Conservation (phyloP, 2,113 vertebrate genomes). For the Seriola aureovittata region DNA sequence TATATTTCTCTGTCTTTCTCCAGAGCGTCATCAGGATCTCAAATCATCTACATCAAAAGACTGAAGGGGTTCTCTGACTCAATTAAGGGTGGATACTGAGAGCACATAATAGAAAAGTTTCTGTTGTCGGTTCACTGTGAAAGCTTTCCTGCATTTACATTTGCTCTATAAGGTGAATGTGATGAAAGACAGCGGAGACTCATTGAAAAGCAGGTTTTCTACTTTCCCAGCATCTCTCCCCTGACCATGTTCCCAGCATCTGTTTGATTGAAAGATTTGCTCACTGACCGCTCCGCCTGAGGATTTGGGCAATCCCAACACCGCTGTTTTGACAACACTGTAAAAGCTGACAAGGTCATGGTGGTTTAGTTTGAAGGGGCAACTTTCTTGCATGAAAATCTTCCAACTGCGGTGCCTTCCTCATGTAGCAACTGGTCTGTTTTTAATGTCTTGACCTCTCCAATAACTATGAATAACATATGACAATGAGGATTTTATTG, state of each 20-base stretch:
- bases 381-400: neutral
- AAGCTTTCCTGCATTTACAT: neutral
- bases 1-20: conserved; percentile 29
- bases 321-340: conserved; percentile 20
- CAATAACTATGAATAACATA: neutral
- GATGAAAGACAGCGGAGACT: conserved; percentile 18
- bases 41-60: conserved; percentile 55
- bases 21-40: conserved; percentile 35
- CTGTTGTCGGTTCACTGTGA: conserved; percentile 7
- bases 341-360: conserved; percentile 25
- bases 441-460: neutral
- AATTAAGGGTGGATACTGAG: conserved; percentile 42
- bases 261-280: conserved; percentile 33
- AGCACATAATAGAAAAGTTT: conserved; percentile 15
- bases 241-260: conserved; percentile 2
- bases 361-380: conserved; percentile 15
- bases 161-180: conserved; percentile 9
- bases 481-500: neutral
- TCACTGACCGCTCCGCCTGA: neutral
- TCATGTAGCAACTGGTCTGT: neutral
- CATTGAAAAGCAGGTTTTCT: conserved; percentile 27
- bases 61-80: conserved; percentile 32
- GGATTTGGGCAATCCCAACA: conserved; percentile 43
- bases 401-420: neutral
- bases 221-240: neutral